Evolutionary conservation across 2,797 vertebrate species (phyloP), one percentile per base, ranked within the genome.

Genomic region (Falco berigora): DNA sequence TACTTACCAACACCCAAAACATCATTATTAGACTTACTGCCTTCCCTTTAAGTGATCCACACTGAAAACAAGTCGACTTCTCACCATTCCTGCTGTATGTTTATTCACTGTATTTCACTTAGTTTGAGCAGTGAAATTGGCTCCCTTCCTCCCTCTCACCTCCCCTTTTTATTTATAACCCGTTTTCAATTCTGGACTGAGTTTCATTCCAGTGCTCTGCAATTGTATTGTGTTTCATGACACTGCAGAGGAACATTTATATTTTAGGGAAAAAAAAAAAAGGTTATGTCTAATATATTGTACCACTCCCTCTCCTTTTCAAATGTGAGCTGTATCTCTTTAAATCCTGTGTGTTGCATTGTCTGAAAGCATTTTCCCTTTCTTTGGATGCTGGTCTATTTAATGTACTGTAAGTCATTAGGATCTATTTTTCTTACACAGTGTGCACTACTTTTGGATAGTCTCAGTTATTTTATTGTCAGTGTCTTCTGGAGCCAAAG

Each of bases 381-480:
- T 81, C 61, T 93, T 91, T 92, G 53, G 23, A 56, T 83, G 78
- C 71, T 52, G 25, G 21, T 90, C 18, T 78, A 4, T 69, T 90
- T 84, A 76, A 79, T 94, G 66, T 74, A 58, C 72, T 94, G 62
- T 55, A 94, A 90, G 72, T 95, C 44, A 42, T 55, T 88, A 75
- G 72, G 28, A 32, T 55, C 28, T 68, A 24, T 91, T 92, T 91
- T 88, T 91, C 80, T 95, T 92, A n/a, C 6, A 24, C 21, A n/a
- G 8, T 95, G 95, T 90, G 53, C 91, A 80, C 62, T 90, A 36
- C 52, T 83, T 96, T 97, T 93, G 79, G 75, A 40, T 87, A 78
- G 30, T 46, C 55, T 89, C 50, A n/a, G 74, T 82, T 91, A 49
- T 94, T 94, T 92, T 74, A 72, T 73, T 89, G 76, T 94, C 82